These are phyloP conservation scores for Cynoglossus semilaevis DNA, from an alignment of 2,113 vertebrate species.

Conservation along the genomic window DNA sequence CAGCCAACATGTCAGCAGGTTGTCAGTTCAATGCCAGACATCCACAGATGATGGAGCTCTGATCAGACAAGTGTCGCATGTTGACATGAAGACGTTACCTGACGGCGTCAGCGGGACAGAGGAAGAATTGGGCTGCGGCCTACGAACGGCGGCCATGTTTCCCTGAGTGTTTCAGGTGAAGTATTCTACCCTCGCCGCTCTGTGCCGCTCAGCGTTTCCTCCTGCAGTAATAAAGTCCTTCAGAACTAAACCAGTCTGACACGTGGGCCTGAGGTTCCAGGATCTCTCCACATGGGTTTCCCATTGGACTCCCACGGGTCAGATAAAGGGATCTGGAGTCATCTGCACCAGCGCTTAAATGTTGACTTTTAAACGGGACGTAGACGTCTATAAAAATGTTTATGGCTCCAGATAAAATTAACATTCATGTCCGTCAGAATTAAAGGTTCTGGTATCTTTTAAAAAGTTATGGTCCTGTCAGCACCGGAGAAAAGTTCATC, in stretches of 20 bases:
- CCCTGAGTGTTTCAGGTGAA: background rate
- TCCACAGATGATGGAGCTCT: too few species aligned
- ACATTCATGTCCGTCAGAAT: background rate
- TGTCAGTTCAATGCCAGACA: too few species aligned
- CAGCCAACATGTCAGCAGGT: too few species aligned
- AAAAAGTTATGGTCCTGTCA: background rate
- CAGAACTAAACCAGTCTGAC: background rate
- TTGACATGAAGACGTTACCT: too few species aligned
- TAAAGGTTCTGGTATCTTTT: background rate
- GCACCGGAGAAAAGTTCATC: background rate
- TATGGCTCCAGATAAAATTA: background rate
- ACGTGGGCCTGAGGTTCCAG: background rate
- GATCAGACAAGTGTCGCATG: too few species aligned
- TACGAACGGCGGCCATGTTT: background rate
- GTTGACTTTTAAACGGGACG: background rate
- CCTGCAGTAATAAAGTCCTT: background rate
- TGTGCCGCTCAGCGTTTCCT: background rate
- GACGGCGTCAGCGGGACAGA: too few species aligned
- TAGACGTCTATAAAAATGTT: background rate
- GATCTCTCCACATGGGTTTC: conserved; percentile 10
- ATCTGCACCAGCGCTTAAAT: conserved; percentile 8
- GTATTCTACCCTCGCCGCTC: background rate
- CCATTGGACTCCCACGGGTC: conserved; percentile 9
- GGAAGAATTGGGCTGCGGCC: too few species aligned
- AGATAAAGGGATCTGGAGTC: conserved; percentile 6